Evolutionary conservation across 2,888 invertebrate species (phyloP), one percentile per base, ranked within the genome.

Genomic region (Dasypolia templi): DNA sequence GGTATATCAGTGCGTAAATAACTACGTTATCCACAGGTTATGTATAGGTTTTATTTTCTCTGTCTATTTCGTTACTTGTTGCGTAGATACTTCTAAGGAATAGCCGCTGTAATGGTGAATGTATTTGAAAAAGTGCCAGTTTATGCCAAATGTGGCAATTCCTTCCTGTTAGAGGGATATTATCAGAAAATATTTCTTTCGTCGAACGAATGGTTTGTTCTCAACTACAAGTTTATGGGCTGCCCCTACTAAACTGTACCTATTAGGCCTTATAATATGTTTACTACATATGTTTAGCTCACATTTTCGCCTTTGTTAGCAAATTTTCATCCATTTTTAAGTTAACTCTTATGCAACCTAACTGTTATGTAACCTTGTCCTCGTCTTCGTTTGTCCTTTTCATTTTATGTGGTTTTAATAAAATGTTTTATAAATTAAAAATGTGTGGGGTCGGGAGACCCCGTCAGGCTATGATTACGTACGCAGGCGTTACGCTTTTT

Each of bases 61-160:
- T 61, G 39, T 42, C 12, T 51, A 14, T 62, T 56, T 56, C 35
- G 29, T 17, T 58, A 73, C 66, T 78, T 73, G 73, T 79, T 73
- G 26, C 72, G 6, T 42, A 39, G 32, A 49, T 58, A 67, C 55
- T 29, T 49, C n/a, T n/a, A n/a, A n/a, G n/a, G n/a, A 61, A 77
- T 67, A 49, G 17, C 51, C 7, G 11, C 62, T 32, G 14, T 68
- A 49, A 77, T 68, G 11, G 49, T 55, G 17, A n/a, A 49, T 62
- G 35, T 44, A 51, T 42, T 76, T 70, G 46, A 75, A 17, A 12
- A 76, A 53, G 29, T 55, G 53, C 53, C 59, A 46, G 53, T 55
- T 67, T 42, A 67, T 75, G 61, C 53, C 59, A 55, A 75, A 67
- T 61, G 46, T 49, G 14, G 0, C n/a, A 14, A 42, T 75, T 76